These are phyloP conservation scores for Xiphophorus hellerii DNA, from an alignment of 2,113 vertebrate species.

Conservation along the genomic window DNA sequence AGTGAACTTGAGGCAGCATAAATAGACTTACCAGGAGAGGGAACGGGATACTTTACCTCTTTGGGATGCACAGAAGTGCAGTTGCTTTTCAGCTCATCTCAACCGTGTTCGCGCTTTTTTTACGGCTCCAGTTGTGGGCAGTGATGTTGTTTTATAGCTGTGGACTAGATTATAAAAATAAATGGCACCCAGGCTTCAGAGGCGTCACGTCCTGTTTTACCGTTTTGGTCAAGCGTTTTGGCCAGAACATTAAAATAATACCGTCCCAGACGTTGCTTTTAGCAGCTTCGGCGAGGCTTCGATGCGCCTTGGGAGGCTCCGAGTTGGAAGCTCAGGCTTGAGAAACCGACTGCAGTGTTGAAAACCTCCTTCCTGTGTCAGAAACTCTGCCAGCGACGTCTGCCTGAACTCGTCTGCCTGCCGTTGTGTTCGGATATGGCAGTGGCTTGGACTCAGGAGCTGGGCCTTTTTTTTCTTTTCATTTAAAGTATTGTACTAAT, in stretches of 20 bases:
- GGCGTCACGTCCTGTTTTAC: not conserved
- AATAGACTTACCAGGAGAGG: slow-evolving; percentile 32
- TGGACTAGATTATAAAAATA: slow-evolving; percentile 8
- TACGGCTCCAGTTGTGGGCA: slow-evolving; percentile 24
- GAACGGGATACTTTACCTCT: slow-evolving; percentile 10
- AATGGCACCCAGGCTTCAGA: not conserved
- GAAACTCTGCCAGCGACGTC: slow-evolving; percentile 57
- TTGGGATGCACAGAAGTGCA: not conserved
- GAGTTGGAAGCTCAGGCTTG: slow-evolving; percentile 40
- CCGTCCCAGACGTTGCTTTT: not conserved
- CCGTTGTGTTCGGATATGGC: slow-evolving; percentile 42
- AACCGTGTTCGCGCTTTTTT: slow-evolving; percentile 2
- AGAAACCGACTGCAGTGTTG: slow-evolving; percentile 55
- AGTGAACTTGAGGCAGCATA: slow-evolving; percentile 29
- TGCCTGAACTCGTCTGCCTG: slow-evolving; percentile 41
- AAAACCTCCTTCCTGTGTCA: slow-evolving; percentile 66
- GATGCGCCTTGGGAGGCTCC: slow-evolving; percentile 34
- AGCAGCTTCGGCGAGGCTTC: slow-evolving; percentile 30
- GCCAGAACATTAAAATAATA: slow-evolving; percentile 26
- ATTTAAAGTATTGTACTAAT: slow-evolving; percentile 72
- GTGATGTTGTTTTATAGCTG: slow-evolving; percentile 1
- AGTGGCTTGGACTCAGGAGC: slow-evolving; percentile 45
- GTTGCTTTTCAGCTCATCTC: slow-evolving; percentile 14
- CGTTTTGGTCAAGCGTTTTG: slow-evolving; percentile 10
- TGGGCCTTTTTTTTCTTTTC: slow-evolving; percentile 39